A percentile compares a stretch with the other conserved stretches of the same genome.
Conservation (phyloP, 2,888 invertebrate genomes). For the Asteroscopus sphinx region DNA sequence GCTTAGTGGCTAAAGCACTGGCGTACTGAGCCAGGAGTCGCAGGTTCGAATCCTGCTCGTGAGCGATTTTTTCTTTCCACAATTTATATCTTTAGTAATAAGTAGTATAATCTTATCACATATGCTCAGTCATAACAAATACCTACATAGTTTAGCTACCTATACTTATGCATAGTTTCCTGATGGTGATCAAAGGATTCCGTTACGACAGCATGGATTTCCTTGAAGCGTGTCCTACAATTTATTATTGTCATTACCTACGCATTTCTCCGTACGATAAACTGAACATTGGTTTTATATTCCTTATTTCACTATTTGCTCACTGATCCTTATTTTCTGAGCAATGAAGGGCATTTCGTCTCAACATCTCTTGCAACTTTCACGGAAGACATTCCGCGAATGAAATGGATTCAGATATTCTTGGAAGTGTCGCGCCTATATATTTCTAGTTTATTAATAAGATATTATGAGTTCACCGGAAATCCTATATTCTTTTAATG, state of each 20-base stretch:
- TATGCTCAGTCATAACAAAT: no score
- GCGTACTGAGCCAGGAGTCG: no score
- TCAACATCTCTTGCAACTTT: slow-evolving; percentile 57
- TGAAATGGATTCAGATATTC: slow-evolving; percentile 75
- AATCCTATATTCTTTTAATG: slow-evolving; percentile 37
- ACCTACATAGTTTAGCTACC: background rate
- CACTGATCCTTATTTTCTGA: slow-evolving; percentile 7
- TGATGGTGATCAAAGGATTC: slow-evolving; percentile 38
- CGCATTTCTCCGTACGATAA: slow-evolving; percentile 66
- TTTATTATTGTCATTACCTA: slow-evolving; percentile 66
- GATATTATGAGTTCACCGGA: slow-evolving; percentile 42
- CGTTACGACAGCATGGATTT: slow-evolving; percentile 21
- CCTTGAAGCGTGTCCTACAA: slow-evolving; percentile 60
- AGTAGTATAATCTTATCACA: no score
- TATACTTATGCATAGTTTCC: slow-evolving; percentile 4
- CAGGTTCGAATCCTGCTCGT: no score
- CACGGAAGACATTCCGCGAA: slow-evolving; percentile 73
- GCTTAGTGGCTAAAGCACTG: no score
- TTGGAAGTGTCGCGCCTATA: slow-evolving; percentile 66
- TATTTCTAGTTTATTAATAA: slow-evolving; percentile 55
- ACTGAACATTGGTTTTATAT: slow-evolving; percentile 57
- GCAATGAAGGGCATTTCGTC: slow-evolving; percentile 31
- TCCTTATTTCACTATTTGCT: slow-evolving; percentile 53
- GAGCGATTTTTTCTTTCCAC: no score
- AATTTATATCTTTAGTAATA: no score